Evolutionary conservation across 2,888 invertebrate genomes (phyloP), one percentile per base, ranked within the genome.

Genomic region (Hesperia comma): DNA sequence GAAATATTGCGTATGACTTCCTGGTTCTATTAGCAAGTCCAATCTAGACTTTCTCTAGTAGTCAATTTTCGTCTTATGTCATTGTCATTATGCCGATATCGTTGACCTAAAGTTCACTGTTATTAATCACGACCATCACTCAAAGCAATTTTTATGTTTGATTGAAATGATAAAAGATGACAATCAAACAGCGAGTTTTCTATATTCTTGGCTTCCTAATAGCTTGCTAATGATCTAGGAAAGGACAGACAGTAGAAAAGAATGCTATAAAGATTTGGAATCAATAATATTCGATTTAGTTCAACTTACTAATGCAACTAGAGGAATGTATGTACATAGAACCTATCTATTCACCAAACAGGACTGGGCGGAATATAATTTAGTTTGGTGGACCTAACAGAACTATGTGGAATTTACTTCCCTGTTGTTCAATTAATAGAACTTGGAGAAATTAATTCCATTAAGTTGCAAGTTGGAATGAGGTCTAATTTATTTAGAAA

Each of bases 31-130:
- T 62, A 43, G 17, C 43, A 62, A 43, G 21, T 33, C 43, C 5
- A 46, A 49, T 55, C 12, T 62, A 55, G 54, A 62, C 62, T 62
- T 62, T 62, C 62, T 43, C 54, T 12, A 55, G 53, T 8, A 32
- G 41, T 32, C 41, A 54, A 41, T 55, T 62, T 62, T 54, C 61
- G 43, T 43, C 15, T 55, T 55, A 55, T 55, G 43, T 62, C 62
- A 62, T 26, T 26, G 32, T 55, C 4, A 54, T 55, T 43, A 55
- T 43, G 55, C 43, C 33, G 43, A 62, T 43, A 55, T n/a, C 14
- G 41, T 14, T 55, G 55, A 55, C 62, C 62, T 14, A 41, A 12
- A 54, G 26, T 17, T 3, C 8, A 60, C 17, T 17, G 2, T 2
- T 12, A 12, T 37, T 37, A 17, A 17, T 46, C 15, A 17, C 17